Percentiles rank a stretch among this genome's conserved stretches.
Conservation (phyloP, 2,888 invertebrate genomes). For the Ashinkailepas kermadecensis region DNA sequence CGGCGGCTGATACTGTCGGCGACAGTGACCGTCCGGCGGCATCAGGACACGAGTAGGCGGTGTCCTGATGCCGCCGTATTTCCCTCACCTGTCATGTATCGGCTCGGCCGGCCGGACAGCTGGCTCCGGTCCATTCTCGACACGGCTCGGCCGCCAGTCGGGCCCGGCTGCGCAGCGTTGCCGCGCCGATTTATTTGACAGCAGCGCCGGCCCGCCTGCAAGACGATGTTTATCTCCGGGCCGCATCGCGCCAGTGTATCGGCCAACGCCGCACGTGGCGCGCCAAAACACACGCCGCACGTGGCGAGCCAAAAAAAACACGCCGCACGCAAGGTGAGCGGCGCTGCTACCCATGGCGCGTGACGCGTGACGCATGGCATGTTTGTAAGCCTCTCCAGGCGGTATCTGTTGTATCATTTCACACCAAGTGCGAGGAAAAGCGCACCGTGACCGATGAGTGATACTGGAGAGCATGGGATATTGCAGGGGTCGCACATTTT, state of each 20-base stretch:
- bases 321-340: background rate
- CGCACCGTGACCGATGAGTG: background rate
- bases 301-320: background rate
- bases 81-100: background rate
- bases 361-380: background rate
- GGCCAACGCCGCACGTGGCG: background rate
- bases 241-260: background rate
- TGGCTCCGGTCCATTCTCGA: background rate
- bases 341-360: background rate
- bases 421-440: background rate
- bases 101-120: background rate
- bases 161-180: background rate
- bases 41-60: too few relatives aligned
- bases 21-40: too few relatives aligned
- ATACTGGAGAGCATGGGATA: too few relatives aligned
- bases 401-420: background rate
- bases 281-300: background rate
- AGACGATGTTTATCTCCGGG: conserved; percentile 17
- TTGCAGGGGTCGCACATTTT: too few relatives aligned
- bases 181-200: background rate
- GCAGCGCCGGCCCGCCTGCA: background rate
- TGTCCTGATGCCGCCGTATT: background rate
- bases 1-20: too few relatives aligned
- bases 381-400: background rate
- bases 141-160: background rate